These are phyloP conservation scores for Metallyticus violacea DNA, from an alignment of 2,888 invertebrate genomes.

Conservation along the genomic window DNA sequence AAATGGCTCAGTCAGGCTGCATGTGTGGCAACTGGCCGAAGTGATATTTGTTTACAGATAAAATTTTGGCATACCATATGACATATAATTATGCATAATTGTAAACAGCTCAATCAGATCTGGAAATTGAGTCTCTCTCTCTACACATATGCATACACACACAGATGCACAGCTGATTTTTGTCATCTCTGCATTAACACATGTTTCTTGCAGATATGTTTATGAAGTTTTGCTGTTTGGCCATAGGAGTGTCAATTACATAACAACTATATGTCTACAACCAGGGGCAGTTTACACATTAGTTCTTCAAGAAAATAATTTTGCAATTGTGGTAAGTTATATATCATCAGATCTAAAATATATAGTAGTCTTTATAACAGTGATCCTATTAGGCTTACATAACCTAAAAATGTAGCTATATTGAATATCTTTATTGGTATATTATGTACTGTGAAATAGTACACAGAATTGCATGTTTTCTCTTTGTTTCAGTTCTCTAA, in stretches of 20 bases:
- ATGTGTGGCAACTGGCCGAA: too few relatives aligned
- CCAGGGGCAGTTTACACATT: conserved; percentile 4
- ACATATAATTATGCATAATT: too few relatives aligned
- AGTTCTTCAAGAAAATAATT: background rate
- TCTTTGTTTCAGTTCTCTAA: conserved; percentile 48
- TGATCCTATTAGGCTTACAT: background rate
- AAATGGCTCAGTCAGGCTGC: too few relatives aligned
- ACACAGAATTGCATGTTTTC: background rate
- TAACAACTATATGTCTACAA: background rate
- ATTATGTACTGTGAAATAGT: background rate
- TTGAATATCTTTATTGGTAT: background rate
- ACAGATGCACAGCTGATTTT: too few relatives aligned
- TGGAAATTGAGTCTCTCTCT: too few relatives aligned
- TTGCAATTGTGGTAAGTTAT: background rate
- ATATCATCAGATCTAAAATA: background rate
- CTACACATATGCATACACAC: too few relatives aligned
- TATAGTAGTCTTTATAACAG: background rate
- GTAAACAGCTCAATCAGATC: too few relatives aligned
- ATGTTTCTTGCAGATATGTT: conserved; percentile 1
- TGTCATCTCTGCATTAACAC: too few relatives aligned
- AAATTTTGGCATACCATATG: too few relatives aligned
- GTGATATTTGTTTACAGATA: too few relatives aligned
- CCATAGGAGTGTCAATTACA: background rate
- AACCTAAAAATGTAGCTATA: too few relatives aligned
- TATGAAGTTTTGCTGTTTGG: background rate